Base-by-base conservation (phyloP, 2,113 vertebrate genomes). In the human region DNA sequence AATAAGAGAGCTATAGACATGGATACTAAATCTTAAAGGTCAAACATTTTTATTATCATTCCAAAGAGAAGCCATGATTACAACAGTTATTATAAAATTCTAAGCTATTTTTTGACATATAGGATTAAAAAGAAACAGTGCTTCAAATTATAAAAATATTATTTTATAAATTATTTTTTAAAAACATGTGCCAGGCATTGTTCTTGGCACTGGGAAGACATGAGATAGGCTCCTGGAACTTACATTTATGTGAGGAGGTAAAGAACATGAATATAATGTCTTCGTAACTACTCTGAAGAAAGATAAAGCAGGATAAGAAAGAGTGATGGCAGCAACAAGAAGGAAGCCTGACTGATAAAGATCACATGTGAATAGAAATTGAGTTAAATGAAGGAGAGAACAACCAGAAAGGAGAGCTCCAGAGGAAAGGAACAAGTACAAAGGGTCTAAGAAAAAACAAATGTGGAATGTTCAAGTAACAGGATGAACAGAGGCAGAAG, bases 41-140 rank as follows among this genome's bases (percentile, higher is more conserved):
- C 87, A 89, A 94, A 86, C 55, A 83, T 83, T 43, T 96, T 94
- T 70, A 94, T 73, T 81, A 76, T 61, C 30, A 86, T 90, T 89
- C 80, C 59, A 79, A 95, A 94, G 43, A 91, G 83, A 40, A 95
- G 79, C 18, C 32, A 96, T 52, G 59, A 96, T 55, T 90, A 79
- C 32, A 96, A 64, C 18, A 85, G 3, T 80, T 52, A 84, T 23
- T 72, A 45, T 61, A 68, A 96, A 97, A 93, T 52, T 78, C 78
- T 86, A 93, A 66, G 25, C 61, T 84, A 89, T 73, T 73, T 96
- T 96, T 89, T 89, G 25, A 48, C n/a, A 68, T 59, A 35, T 45
- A 95, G 16, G 20, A 94, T 72, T 80, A 70, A 82, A 94, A 92
- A 92, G 35, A 88, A 45, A 79, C 66, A 73, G 13, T 52, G 23